A percentile compares a stretch with the other conserved stretches of the same genome.
Evolutionary conservation across 2,888 invertebrate genomes (phyloP).

Genomic region (Spicauda simplicius): DNA sequence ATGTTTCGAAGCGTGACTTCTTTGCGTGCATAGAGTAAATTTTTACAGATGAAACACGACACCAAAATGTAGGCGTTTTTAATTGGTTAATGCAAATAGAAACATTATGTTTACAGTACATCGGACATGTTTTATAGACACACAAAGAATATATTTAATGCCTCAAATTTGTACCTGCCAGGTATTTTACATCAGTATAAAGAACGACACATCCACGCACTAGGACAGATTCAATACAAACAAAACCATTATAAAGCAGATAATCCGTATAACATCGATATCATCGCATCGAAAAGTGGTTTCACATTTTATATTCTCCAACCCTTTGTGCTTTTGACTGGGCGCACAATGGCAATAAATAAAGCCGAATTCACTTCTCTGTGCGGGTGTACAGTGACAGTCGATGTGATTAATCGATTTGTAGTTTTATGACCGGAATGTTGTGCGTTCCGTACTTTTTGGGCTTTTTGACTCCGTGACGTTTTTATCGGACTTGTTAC

Average conservation of each 20-base stretch:
- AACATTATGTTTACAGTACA: no score
- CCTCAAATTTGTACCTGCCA: no score
- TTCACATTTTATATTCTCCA: conserved; percentile 5
- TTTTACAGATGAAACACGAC: no score
- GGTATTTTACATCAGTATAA: no score
- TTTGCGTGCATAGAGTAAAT: no score
- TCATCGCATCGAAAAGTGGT: neutral
- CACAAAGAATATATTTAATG: no score
- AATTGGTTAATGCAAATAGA: no score
- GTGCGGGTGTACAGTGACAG: conserved; percentile 16
- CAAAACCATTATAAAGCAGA: neutral
- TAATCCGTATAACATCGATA: neutral
- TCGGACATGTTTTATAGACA: no score
- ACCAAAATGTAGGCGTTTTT: no score
- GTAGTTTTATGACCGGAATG: conserved; percentile 33
- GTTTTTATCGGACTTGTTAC: conserved; percentile 20
- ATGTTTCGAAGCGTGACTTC: no score
- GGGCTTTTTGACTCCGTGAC: conserved; percentile 10
- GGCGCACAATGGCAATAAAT: conserved; percentile 31
- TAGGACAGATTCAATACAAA: no score
- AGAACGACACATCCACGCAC: no score
- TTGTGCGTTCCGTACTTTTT: conserved; percentile 15
- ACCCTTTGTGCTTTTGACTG: conserved; percentile 4
- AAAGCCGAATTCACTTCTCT: conserved; percentile 29
- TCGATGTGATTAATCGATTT: conserved; percentile 35